These are phyloP conservation scores for Poeciliopsis turneri DNA, from an alignment of 2,797 vertebrate genomes.

Conservation along the genomic window DNA sequence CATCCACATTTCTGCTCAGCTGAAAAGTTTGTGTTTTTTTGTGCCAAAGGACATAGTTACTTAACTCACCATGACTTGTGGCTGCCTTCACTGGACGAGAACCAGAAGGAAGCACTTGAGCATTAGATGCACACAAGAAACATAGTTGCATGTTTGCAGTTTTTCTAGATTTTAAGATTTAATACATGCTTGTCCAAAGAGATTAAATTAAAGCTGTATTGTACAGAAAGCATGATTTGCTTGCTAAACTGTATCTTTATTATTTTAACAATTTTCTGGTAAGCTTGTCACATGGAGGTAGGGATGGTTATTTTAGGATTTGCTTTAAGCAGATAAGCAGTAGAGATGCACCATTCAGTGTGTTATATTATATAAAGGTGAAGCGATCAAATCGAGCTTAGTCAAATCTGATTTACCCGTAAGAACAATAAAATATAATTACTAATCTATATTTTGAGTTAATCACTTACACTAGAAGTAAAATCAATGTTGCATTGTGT, in stretches of 20 bases:
- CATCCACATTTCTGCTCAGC: conserved; percentile 20
- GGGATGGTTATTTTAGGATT: background rate
- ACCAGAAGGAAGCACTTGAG: conserved; percentile 13
- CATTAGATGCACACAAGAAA: conserved; percentile 4
- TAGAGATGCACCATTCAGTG: background rate
- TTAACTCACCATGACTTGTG: conserved; percentile 23
- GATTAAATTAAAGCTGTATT: background rate
- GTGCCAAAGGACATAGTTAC: conserved; percentile 25
- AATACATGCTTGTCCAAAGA: background rate
- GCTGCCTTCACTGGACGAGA: conserved; percentile 14
- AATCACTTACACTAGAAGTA: background rate
- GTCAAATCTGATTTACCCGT: too few relatives aligned
- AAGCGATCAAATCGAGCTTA: background rate
- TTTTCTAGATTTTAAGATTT: background rate
- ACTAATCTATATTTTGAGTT: too few relatives aligned
- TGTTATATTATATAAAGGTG: background rate
- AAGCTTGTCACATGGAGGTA: background rate
- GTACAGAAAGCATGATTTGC: background rate
- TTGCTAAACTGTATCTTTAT: background rate
- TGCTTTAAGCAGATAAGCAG: too few relatives aligned
- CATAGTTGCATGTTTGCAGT: background rate
- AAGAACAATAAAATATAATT: too few relatives aligned
- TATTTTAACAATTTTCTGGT: conserved; percentile 7
- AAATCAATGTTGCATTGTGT: background rate
- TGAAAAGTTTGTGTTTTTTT: conserved; percentile 39